phyloP scores from a whole-genome alignment of 1,140 invertebrate genomes.

The Diorhabda carinulata region DNA sequence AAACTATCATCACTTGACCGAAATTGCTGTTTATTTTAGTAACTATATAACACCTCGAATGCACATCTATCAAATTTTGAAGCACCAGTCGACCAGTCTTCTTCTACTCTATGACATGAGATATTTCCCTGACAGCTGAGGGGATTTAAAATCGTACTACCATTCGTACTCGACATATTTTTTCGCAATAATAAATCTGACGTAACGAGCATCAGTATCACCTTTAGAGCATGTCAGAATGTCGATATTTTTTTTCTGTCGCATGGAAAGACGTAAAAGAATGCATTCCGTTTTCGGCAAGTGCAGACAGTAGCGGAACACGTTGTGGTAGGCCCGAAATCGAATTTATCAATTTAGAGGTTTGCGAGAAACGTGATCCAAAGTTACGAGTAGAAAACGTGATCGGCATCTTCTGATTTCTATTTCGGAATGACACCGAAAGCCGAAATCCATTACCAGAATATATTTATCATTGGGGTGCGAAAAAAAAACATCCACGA shows the following conservation, averaged over 20 bases:
- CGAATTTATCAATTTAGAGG: conserved; percentile 35
- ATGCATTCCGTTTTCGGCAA: conserved; percentile 9
- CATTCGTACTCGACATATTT: too few relatives aligned
- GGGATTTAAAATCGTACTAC: too few relatives aligned
- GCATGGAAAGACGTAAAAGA: not conserved
- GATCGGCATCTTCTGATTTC: conserved; percentile 23
- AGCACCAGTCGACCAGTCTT: too few relatives aligned
- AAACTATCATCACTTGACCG: too few relatives aligned
- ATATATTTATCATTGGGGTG: not conserved
- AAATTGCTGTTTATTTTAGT: too few relatives aligned
- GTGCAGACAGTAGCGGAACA: conserved; percentile 21
- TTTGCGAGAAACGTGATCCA: conserved; percentile 21
- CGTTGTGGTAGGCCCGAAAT: conserved; percentile 34
- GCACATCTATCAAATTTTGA: too few relatives aligned
- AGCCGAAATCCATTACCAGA: not conserved
- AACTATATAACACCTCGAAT: too few relatives aligned
- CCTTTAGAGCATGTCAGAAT: too few relatives aligned
- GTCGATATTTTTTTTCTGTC: not conserved
- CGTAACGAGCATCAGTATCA: too few relatives aligned
- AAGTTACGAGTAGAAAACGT: conserved; percentile 22
- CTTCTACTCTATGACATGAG: too few relatives aligned
- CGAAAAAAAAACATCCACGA: not conserved
- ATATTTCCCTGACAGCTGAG: too few relatives aligned
- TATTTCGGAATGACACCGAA: conserved; percentile 14
- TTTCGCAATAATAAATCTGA: too few relatives aligned